A percentile compares a stretch with the other conserved stretches of the same genome.
These are phyloP conservation scores for Bruchidius siliquastri DNA, from an alignment of 2,888 invertebrate species.

Conservation along the genomic window DNA sequence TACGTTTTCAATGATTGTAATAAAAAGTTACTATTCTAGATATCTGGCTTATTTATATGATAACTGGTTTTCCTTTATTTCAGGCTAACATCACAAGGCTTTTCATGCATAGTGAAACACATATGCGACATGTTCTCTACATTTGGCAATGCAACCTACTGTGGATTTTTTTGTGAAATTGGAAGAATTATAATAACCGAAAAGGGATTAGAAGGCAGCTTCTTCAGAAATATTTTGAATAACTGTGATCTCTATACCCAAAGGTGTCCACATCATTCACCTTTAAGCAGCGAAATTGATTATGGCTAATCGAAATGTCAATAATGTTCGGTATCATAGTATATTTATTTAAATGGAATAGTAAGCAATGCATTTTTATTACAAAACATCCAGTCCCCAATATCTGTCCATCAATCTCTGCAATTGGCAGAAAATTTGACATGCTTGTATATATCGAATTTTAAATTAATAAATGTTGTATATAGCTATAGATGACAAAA, in stretches of 20 bases:
- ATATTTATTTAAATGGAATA: too few species aligned
- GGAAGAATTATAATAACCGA: conserved; percentile 38
- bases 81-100: conserved; percentile 31
- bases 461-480: too few species aligned
- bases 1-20: too few species aligned
- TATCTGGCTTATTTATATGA: too few species aligned
- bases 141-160: conserved; percentile 27
- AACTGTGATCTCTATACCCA: conserved; percentile 32
- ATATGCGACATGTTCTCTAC: conserved; percentile 29
- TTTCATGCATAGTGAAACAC: conserved; percentile 36
- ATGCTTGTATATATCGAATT: too few species aligned
- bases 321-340: not conserved
- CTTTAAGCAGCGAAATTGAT: not conserved
- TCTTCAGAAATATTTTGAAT: conserved; percentile 35
- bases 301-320: not conserved
- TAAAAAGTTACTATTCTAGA: too few species aligned
- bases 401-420: too few species aligned
- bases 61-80: conserved; percentile 18
- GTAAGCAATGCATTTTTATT: too few species aligned
- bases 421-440: too few species aligned
- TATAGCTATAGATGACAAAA: too few species aligned
- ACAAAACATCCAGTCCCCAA: too few species aligned
- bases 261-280: conserved; percentile 22
- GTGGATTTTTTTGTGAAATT: conserved; percentile 43
- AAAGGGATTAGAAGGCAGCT: conserved; percentile 35